Conservation (phyloP, 1,140 invertebrate genomes). For the Neelides sp. region DNA sequence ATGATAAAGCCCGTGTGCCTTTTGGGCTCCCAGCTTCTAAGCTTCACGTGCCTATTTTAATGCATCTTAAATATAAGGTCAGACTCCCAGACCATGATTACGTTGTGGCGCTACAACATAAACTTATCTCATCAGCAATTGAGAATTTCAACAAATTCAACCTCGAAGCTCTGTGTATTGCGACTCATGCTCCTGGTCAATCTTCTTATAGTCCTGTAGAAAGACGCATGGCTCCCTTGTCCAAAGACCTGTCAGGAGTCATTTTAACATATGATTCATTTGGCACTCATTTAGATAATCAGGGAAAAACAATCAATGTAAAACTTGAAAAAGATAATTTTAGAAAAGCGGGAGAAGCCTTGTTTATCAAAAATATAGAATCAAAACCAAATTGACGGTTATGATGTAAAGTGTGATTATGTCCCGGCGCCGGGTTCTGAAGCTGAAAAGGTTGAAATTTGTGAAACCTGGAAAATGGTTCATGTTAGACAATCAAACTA, state of each 20-base stretch:
- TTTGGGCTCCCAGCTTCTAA: constrained; percentile 37
- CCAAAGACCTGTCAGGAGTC: constrained; percentile 35
- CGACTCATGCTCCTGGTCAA: constrained; percentile 37
- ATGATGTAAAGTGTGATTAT: too few relatives aligned
- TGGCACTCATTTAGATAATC: constrained; percentile 36
- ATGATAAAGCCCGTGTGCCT: constrained; percentile 38
- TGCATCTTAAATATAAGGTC: constrained; percentile 37
- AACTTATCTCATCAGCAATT: constrained; percentile 33
- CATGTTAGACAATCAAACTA: not conserved
- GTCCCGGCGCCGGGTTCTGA: too few relatives aligned
- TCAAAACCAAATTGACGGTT: constrained; percentile 33
- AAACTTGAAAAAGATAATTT: constrained; percentile 32
- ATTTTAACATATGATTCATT: constrained; percentile 36
- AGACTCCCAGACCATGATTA: constrained; percentile 39
- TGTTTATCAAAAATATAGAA: constrained; percentile 34
- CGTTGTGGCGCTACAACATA: constrained; percentile 35
- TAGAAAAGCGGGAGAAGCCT: too few relatives aligned
- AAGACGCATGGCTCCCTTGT: constrained; percentile 37
- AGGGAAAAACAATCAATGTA: constrained; percentile 34
- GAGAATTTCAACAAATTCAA: constrained; percentile 35
- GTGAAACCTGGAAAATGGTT: not conserved
- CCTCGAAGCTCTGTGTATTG: constrained; percentile 37
- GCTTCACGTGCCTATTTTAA: constrained; percentile 35
- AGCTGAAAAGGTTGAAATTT: constrained; percentile 31
- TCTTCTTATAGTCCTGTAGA: constrained; percentile 35